phyloP scores from a whole-genome alignment of 2,797 vertebrate genomes.

The Avahi laniger region DNA sequence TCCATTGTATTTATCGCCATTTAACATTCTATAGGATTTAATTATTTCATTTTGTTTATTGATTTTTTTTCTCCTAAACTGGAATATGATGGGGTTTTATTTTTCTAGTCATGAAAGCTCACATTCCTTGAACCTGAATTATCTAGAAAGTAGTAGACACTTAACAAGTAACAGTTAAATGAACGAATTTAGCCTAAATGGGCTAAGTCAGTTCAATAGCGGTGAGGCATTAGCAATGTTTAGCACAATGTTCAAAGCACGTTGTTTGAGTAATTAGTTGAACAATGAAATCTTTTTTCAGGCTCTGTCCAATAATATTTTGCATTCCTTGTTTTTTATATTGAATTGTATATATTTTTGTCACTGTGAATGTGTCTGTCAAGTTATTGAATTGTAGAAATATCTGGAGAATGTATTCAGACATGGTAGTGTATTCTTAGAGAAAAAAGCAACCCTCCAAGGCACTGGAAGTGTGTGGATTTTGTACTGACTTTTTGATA shows the following conservation, averaged over 20 bases:
- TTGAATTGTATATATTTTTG: not conserved
- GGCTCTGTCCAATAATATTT: not conserved
- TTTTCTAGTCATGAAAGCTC: not conserved
- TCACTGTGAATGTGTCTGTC: not conserved
- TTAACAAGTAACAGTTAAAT: not conserved
- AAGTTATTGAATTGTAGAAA: not conserved
- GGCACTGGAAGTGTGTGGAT: not conserved
- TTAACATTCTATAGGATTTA: not conserved
- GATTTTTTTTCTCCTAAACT: not conserved
- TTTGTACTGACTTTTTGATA: slow-evolving; percentile 41
- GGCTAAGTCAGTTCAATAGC: not conserved
- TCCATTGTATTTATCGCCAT: not conserved
- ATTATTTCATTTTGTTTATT: not conserved
- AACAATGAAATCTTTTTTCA: not conserved
- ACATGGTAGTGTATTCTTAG: not conserved
- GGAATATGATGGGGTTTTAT: not conserved
- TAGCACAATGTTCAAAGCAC: not conserved
- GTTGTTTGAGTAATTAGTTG: not conserved
- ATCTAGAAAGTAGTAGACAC: not conserved
- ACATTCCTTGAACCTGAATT: not conserved
- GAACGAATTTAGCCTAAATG: not conserved
- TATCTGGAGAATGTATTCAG: not conserved
- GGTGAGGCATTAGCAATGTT: not conserved
- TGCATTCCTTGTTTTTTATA: not conserved
- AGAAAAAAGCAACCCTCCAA: slow-evolving; percentile 41